A percentile compares a stretch with the other conserved stretches of the same genome.
Evolutionary conservation across 2,888 invertebrate genomes (phyloP).

Genomic region (Xestobium rufovillosum): DNA sequence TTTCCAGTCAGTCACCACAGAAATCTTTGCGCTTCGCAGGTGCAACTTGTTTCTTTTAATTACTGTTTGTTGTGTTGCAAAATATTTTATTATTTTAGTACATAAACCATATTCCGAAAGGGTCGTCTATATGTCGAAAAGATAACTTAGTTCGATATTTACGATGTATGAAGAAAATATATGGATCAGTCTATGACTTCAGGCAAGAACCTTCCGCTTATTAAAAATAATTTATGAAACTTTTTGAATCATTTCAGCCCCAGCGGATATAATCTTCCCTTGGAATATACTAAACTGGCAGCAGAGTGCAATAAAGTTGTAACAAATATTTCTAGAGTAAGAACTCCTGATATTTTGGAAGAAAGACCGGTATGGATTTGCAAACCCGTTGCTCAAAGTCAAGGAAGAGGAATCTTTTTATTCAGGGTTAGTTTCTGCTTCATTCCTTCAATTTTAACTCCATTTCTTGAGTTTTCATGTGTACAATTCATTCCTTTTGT

Average conservation of each 20-base stretch:
- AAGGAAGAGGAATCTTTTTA: conserved; percentile 75
- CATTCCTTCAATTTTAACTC: background rate
- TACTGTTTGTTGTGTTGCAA: conserved; percentile 16
- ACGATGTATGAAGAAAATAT: conserved; percentile 72
- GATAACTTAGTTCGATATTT: conserved; percentile 72
- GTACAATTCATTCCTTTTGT: conserved; percentile 23
- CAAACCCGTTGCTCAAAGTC: conserved; percentile 79
- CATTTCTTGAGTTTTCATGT: background rate
- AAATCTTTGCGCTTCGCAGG: conserved; percentile 64
- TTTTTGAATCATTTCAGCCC: conserved; percentile 49
- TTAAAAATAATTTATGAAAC: conserved; percentile 2
- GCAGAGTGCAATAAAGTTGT: conserved; percentile 54
- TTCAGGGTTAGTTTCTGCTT: conserved; percentile 61
- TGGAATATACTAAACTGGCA: conserved; percentile 77
- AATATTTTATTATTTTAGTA: conserved; percentile 48
- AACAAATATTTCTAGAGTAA: conserved; percentile 13
- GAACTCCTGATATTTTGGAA: conserved; percentile 40
- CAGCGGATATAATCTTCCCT: conserved; percentile 69
- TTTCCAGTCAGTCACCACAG: conserved; percentile 59
- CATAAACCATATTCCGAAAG: conserved; percentile 78
- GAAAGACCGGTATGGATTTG: conserved; percentile 70
- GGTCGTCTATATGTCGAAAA: conserved; percentile 75
- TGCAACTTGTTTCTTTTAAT: conserved; percentile 28
- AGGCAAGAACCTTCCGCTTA: conserved; percentile 47
- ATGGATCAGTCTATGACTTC: conserved; percentile 76